Evolutionary conservation across 2,113 vertebrate species (phyloP).

Genomic region (Rhombomys opimus): DNA sequence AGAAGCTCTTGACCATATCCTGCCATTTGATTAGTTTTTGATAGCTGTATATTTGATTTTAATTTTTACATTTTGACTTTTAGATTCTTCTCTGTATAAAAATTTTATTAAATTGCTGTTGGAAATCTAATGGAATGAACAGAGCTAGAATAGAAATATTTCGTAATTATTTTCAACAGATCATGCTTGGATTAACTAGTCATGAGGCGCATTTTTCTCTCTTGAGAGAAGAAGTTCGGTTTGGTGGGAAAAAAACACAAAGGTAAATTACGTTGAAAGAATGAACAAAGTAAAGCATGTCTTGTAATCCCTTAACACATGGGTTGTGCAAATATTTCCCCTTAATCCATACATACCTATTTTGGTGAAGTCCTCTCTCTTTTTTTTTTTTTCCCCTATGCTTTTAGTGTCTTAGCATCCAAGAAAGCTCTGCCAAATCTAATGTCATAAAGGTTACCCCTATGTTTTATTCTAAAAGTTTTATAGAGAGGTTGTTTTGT

Average conservation of each 20-base stretch:
- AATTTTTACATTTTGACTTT: slow-evolving; percentile 37
- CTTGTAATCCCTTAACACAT: neutral
- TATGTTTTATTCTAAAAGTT: slow-evolving; percentile 39
- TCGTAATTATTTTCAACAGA: slow-evolving; percentile 87
- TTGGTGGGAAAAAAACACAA: slow-evolving; percentile 98
- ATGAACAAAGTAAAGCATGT: neutral
- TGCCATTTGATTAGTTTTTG: neutral
- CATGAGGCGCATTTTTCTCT: slow-evolving; percentile 98
- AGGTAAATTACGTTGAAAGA: slow-evolving; percentile 87
- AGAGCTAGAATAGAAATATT: slow-evolving; percentile 48
- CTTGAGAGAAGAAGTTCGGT: slow-evolving; percentile 98
- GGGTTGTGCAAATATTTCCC: neutral
- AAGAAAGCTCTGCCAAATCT: slow-evolving; percentile 22
- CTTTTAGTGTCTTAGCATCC: neutral
- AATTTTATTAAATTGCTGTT: slow-evolving; percentile 55
- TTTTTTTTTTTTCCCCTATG: neutral
- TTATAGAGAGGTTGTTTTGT: neutral
- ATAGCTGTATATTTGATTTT: slow-evolving; percentile 33
- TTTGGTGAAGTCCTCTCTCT: neutral
- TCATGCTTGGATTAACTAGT: slow-evolving; percentile 99
- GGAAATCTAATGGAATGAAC: slow-evolving; percentile 17
- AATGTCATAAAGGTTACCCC: neutral
- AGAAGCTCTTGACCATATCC: too few species aligned
- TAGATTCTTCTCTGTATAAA: slow-evolving; percentile 5
- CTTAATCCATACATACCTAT: neutral